Percentiles rank a stretch among this genome's conserved stretches.
These are phyloP conservation scores for Halesus radiatus DNA, from an alignment of 1,140 invertebrate species.

Conservation along the genomic window DNA sequence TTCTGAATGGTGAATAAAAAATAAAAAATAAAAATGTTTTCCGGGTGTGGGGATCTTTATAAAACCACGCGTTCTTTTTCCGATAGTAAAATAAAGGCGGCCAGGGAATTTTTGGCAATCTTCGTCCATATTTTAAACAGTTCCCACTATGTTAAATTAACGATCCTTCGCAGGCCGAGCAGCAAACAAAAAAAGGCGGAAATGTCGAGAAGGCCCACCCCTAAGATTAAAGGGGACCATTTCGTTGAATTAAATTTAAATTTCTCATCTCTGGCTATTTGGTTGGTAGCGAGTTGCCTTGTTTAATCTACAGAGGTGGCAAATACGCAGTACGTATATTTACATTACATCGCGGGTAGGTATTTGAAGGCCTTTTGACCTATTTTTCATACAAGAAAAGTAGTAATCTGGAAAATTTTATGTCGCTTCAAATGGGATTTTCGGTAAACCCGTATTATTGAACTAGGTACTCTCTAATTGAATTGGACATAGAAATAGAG, in stretches of 20 bases:
- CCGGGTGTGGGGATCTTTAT: too few relatives aligned
- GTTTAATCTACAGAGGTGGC: background rate
- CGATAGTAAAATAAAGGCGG: slow-evolving; percentile 39
- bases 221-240: slow-evolving; percentile 47
- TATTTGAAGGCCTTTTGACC: too few relatives aligned
- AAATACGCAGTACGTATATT: background rate
- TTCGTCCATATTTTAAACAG: slow-evolving; percentile 50
- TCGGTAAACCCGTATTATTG: too few relatives aligned
- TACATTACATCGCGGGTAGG: too few relatives aligned
- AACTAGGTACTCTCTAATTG: too few relatives aligned
- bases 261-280: slow-evolving; percentile 37
- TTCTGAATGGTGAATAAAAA: too few relatives aligned
- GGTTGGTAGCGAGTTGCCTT: background rate
- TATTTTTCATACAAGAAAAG: too few relatives aligned
- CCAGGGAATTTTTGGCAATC: slow-evolving; percentile 26
- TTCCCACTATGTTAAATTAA: slow-evolving; percentile 50
- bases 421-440: too few relatives aligned
- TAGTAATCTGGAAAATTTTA: too few relatives aligned
- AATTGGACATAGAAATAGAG: too few relatives aligned
- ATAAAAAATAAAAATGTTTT: too few relatives aligned
- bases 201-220: slow-evolving; percentile 32
- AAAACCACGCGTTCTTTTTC: background rate
- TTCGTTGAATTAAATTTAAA: slow-evolving; percentile 54
- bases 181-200: slow-evolving; percentile 44
- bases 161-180: slow-evolving; percentile 38